A percentile compares a stretch with the other conserved stretches of the same genome.
phyloP scores from a whole-genome alignment of 2,888 invertebrate genomes.

The Heliconius ismenius region DNA sequence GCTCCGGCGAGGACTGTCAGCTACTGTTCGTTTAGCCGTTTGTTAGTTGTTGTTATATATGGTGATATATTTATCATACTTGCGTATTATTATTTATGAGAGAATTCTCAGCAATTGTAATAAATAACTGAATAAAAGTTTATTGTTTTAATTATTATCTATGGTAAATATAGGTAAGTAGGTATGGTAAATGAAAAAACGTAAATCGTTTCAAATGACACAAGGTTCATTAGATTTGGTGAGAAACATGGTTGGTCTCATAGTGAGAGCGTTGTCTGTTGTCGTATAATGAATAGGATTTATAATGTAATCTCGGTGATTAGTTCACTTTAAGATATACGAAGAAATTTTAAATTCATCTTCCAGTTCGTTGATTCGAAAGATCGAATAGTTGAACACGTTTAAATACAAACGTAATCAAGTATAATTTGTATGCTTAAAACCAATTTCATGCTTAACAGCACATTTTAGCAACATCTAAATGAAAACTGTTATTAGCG shows the following conservation, averaged over 20 bases:
- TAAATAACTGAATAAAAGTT: background rate
- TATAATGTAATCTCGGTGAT: constrained; percentile 79
- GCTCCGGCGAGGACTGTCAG: constrained; percentile 62
- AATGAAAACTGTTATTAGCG: background rate
- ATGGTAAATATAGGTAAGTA: background rate
- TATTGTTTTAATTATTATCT: background rate
- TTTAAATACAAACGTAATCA: constrained; percentile 56
- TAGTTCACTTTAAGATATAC: constrained; percentile 74
- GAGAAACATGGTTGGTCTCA: background rate
- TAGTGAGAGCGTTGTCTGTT: constrained; percentile 32
- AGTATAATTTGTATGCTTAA: constrained; percentile 48
- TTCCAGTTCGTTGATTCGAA: constrained; percentile 71
- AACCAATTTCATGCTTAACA: constrained; percentile 37
- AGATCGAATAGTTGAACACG: constrained; percentile 56
- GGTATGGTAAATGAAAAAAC: background rate
- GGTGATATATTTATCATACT: constrained; percentile 27
- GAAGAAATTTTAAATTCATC: constrained; percentile 77
- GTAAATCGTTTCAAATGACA: background rate
- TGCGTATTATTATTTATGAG: constrained; percentile 1
- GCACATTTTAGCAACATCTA: background rate
- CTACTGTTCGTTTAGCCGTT: constrained; percentile 61
- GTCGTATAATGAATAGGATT: constrained; percentile 74
- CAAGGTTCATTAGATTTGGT: background rate
- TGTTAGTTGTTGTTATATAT: constrained; percentile 35
- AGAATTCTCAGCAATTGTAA: background rate